These are phyloP conservation scores for Neomonachus schauinslandi DNA, from an alignment of 2,113 vertebrate genomes.

Conservation along the genomic window DNA sequence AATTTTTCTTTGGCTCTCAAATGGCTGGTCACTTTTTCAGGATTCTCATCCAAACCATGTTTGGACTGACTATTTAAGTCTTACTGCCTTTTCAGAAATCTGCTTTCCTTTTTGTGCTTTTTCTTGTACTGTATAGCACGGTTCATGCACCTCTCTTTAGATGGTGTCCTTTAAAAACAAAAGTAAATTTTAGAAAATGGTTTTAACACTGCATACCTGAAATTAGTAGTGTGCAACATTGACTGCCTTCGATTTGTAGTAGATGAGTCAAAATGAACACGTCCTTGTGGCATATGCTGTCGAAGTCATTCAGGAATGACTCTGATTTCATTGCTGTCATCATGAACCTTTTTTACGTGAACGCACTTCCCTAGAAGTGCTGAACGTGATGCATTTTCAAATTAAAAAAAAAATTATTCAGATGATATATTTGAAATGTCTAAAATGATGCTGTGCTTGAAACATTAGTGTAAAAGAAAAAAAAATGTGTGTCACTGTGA, in stretches of 20 bases:
- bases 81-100: constrained; percentile 72
- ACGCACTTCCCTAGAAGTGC: constrained; percentile 58
- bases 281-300: constrained; percentile 71
- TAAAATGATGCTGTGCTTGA: constrained; percentile 71
- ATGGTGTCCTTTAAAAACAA: constrained; percentile 76
- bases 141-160: constrained; percentile 82
- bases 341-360: constrained; percentile 59
- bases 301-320: constrained; percentile 78
- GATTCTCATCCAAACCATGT: constrained; percentile 73
- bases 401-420: constrained; percentile 73
- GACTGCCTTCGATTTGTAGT: constrained; percentile 80
- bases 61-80: constrained; percentile 73
- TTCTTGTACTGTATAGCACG: constrained; percentile 83
- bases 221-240: constrained; percentile 79
- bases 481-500: constrained; percentile 73
- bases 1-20: constrained; percentile 77
- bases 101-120: constrained; percentile 79
- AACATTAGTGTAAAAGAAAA: constrained; percentile 66
- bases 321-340: constrained; percentile 57
- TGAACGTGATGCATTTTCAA: constrained; percentile 67
- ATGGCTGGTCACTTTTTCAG: constrained; percentile 76
- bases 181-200: constrained; percentile 77
- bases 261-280: constrained; percentile 58
- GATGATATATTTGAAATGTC: constrained; percentile 81
- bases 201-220: constrained; percentile 80